A percentile compares a stretch with the other conserved stretches of the same genome.
These are phyloP conservation scores for Alethe diademata DNA, from an alignment of 2,113 vertebrate genomes.

Conservation along the genomic window DNA sequence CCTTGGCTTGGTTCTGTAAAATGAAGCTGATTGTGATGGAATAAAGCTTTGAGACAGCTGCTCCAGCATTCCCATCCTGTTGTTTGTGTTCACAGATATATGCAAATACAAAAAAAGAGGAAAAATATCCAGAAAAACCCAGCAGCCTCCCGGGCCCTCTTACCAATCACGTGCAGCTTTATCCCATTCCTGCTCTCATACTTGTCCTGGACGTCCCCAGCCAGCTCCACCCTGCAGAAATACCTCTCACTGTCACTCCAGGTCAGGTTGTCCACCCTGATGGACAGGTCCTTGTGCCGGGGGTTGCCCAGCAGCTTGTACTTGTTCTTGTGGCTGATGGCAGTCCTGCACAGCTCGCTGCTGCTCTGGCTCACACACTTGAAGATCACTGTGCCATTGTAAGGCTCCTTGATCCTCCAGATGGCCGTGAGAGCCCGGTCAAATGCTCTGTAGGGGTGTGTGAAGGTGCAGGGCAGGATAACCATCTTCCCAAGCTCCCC, in stretches of 20 bases:
- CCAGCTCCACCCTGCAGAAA: conserved; percentile 88
- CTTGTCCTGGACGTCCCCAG: conserved; percentile 78
- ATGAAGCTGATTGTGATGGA: too few relatives aligned
- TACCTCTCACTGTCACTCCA: conserved; percentile 87
- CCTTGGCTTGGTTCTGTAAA: too few relatives aligned
- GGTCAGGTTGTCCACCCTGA: conserved; percentile 82
- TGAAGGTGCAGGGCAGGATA: conserved; percentile 89
- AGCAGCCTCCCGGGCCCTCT: neutral
- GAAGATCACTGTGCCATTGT: conserved; percentile 76
- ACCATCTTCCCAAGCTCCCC: conserved; percentile 82
- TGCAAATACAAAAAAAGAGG: too few relatives aligned
- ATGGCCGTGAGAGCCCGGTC: conserved; percentile 83
- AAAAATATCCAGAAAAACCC: too few relatives aligned
- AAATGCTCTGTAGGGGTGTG: conserved; percentile 85
- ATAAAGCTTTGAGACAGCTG: too few relatives aligned
- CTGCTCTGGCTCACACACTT: conserved; percentile 79
- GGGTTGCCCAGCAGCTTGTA: conserved; percentile 90
- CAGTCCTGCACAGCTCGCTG: conserved; percentile 78
- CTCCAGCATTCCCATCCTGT: too few relatives aligned
- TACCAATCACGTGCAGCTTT: conserved; percentile 84
- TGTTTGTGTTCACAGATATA: too few relatives aligned
- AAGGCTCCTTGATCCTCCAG: conserved; percentile 85
- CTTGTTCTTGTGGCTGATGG: conserved; percentile 81
- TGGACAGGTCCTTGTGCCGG: conserved; percentile 88
- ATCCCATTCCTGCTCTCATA: conserved; percentile 89